Evolutionary conservation across 2,797 vertebrate genomes (phyloP).

Genomic region (Uromys caudimaculatus): DNA sequence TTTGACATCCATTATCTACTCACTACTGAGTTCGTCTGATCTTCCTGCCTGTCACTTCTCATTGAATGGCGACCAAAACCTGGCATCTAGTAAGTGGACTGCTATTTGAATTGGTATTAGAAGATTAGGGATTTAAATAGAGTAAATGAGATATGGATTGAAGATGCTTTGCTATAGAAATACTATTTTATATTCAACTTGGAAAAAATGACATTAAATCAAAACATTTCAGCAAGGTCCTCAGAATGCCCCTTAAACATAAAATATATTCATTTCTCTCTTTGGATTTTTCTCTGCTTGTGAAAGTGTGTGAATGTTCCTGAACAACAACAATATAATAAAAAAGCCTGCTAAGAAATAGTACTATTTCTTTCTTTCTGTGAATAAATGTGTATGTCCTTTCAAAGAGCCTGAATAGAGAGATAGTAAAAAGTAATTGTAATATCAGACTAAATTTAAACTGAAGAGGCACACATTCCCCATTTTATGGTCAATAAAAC

Average conservation of each 20-base stretch:
- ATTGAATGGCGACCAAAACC: neutral
- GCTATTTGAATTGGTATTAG: conserved; percentile 54
- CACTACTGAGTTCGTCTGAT: conserved; percentile 43
- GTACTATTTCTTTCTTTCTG: neutral
- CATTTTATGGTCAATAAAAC: conserved; percentile 80
- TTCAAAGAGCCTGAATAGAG: conserved; percentile 77
- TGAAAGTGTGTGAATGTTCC: neutral
- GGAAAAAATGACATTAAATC: conserved; percentile 53
- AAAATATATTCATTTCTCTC: conserved; percentile 29
- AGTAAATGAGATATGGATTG: neutral
- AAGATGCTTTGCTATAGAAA: neutral
- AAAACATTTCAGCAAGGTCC: conserved; percentile 43
- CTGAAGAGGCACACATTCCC: conserved; percentile 76
- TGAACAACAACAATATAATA: neutral
- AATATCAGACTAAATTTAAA: conserved; percentile 77
- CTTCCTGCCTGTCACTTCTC: conserved; percentile 57
- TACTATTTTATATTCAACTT: conserved; percentile 50
- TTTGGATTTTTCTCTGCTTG: conserved; percentile 31
- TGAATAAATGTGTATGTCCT: conserved; percentile 70
- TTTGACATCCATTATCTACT: conserved; percentile 36
- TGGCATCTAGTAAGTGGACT: conserved; percentile 43
- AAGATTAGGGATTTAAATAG: conserved; percentile 63
- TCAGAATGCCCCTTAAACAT: conserved; percentile 61
- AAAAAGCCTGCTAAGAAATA: neutral
- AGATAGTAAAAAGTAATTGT: conserved; percentile 79